Percentiles rank a stretch among this genome's conserved stretches.
phyloP scores from a whole-genome alignment of 1,140 invertebrate species.

The Aradophagus sp. region DNA sequence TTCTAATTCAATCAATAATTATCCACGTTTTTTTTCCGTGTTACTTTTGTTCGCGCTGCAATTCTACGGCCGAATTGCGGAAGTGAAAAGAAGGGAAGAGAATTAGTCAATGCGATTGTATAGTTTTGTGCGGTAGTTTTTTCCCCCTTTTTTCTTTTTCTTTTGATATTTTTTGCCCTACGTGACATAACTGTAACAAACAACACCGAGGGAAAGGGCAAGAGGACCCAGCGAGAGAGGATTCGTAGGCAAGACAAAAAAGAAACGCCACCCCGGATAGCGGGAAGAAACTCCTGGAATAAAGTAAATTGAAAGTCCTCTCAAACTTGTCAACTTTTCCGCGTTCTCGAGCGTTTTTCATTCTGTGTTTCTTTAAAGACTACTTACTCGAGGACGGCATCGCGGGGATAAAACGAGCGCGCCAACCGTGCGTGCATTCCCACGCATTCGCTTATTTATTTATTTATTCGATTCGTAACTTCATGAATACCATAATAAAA shows the following conservation, averaged over 20 bases:
- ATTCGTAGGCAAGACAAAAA: too few relatives aligned
- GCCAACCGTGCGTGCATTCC: conserved; percentile 10
- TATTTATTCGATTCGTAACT: conserved; percentile 69
- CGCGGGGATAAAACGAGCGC: conserved; percentile 3
- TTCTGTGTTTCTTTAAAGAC: conserved; percentile 41
- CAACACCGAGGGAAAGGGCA: conserved; percentile 11
- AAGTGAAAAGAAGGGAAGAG: too few relatives aligned
- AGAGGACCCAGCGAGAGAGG: neutral
- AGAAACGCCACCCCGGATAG: conserved; percentile 18
- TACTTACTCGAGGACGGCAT: conserved; percentile 32
- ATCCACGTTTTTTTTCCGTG: too few relatives aligned
- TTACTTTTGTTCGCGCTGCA: too few relatives aligned
- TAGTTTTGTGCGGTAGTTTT: too few relatives aligned
- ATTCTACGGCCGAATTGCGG: too few relatives aligned
- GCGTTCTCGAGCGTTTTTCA: conserved; percentile 47
- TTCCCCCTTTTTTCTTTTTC: too few relatives aligned
- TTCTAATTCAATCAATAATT: too few relatives aligned
- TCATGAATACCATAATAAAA: conserved; percentile 67
- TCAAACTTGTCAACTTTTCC: conserved; percentile 71
- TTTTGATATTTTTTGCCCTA: too few relatives aligned
- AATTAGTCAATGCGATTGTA: too few relatives aligned
- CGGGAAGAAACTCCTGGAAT: conserved; percentile 61
- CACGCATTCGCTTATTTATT: conserved; percentile 38
- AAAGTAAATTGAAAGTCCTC: conserved; percentile 73
- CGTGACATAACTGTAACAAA: conserved; percentile 53